These are phyloP conservation scores for Cerastoderma edule DNA, from an alignment of 2,888 invertebrate genomes.

Conservation along the genomic window DNA sequence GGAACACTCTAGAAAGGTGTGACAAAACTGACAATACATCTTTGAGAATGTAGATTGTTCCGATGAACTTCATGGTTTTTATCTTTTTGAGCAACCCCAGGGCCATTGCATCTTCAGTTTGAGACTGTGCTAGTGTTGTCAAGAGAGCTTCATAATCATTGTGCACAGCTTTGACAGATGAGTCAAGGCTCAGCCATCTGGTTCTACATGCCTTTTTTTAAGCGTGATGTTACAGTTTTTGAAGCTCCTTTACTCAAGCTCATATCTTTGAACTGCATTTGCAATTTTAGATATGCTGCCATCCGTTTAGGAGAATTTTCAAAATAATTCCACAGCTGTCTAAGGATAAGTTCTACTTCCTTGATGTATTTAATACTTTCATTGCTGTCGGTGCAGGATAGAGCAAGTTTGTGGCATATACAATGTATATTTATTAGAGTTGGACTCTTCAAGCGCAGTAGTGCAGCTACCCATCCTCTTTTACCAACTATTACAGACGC, in stretches of 20 bases:
- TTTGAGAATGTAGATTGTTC: constrained; percentile 40
- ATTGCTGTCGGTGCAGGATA: constrained; percentile 48
- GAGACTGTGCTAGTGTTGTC: constrained; percentile 23
- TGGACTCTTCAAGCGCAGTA: constrained; percentile 31
- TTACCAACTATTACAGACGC: constrained; percentile 52
- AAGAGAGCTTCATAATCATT: constrained; percentile 41
- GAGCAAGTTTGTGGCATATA: constrained; percentile 54
- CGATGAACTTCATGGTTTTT: constrained; percentile 21
- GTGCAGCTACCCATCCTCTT: constrained; percentile 39
- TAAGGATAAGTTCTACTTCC: constrained; percentile 38
- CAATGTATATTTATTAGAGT: constrained; percentile 52
- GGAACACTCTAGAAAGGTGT: constrained; percentile 39
- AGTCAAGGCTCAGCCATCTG: constrained; percentile 61
- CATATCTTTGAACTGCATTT: constrained; percentile 31
- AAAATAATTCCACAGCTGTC: constrained; percentile 55
- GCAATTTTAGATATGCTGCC: constrained; percentile 51
- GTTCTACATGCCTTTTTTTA: constrained; percentile 37
- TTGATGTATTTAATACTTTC: constrained; percentile 43
- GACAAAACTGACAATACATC: constrained; percentile 42
- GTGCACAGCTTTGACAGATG: constrained; percentile 39
- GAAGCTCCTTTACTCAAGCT: constrained; percentile 17
- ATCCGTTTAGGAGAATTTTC: constrained; percentile 59
- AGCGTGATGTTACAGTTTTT: constrained; percentile 34
- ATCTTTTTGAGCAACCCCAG: constrained; percentile 38
- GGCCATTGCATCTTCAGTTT: constrained; percentile 34